phyloP scores from a whole-genome alignment of 2,888 invertebrate genomes.

The Anodontia alba region DNA sequence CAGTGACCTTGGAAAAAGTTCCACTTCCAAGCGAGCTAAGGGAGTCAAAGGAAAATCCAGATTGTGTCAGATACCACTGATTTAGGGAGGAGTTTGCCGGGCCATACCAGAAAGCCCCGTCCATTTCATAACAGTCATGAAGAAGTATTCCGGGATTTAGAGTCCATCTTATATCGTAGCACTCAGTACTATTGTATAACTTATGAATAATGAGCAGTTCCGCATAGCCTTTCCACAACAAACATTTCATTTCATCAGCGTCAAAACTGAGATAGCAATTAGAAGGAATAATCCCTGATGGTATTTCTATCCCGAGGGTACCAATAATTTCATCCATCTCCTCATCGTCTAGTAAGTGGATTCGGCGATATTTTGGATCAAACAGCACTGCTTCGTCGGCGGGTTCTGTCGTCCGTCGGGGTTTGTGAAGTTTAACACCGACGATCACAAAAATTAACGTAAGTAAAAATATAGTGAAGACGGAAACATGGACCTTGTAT shows the following conservation, averaged over 20 bases:
- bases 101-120: constrained; percentile 77
- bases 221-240: constrained; percentile 75
- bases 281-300: constrained; percentile 72
- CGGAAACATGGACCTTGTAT: constrained; percentile 75
- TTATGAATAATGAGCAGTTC: constrained; percentile 69
- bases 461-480: constrained; percentile 69
- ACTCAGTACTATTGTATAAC: constrained; percentile 83
- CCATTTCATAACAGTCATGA: constrained; percentile 90
- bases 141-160: constrained; percentile 89
- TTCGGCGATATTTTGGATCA: constrained; percentile 62
- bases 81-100: constrained; percentile 68
- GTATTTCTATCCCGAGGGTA: constrained; percentile 68
- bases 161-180: constrained; percentile 94
- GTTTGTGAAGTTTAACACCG: constrained; percentile 73
- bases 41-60: constrained; percentile 63
- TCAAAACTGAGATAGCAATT: constrained; percentile 70
- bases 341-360: constrained; percentile 59
- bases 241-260: constrained; percentile 70
- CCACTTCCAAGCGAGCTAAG: constrained; percentile 65
- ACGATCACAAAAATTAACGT: constrained; percentile 71
- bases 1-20: constrained; percentile 74
- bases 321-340: constrained; percentile 60
- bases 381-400: constrained; percentile 73
- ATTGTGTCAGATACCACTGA: constrained; percentile 67
- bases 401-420: constrained; percentile 56